Base-by-base conservation (phyloP, 2,888 invertebrate species). In the Tenodera sinensis region DNA sequence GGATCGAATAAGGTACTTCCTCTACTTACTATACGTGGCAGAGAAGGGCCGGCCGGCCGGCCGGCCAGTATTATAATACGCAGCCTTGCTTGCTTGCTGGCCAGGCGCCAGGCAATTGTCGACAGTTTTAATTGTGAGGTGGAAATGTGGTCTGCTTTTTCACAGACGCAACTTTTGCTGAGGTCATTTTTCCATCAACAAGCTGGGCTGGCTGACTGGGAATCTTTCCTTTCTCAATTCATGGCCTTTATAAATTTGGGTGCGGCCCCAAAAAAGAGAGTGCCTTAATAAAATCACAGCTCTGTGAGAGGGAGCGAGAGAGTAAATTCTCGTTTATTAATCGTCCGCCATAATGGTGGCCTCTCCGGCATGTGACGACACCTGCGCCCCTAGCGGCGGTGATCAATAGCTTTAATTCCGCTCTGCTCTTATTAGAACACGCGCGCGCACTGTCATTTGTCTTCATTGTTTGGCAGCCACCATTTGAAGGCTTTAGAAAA, bases 391-490 rank as follows among this genome's bases (percentile, higher is more conserved):
- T 89, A 88, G 89, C 89, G 89, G 85, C 88, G 89, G 90, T 90
- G 90, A 90, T 90, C 90, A 90, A 90, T 90, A 90, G 90, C 89
- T 88, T 90, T 90, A 90, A 90, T 90, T 90, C 88, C 89, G 89
- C 87, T 83, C 82, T 86, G 84, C 90, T 89, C 89, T 84, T 89
- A 86, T 89, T 88, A 85, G 83, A 85, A 83, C 71, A 83, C 82
- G 89, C 86, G 86, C 86, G 86, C 89, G 83, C 86, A 89, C 89
- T 86, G 86, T 89, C 89, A 89, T 89, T 89, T 89, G 89, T 89
- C 89, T 89, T 89, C 89, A 89, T 89, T 89, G 89, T 89, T 89
- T 89, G 89, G 87, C 86, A 86, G 89, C 89, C 83, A 71, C 89
- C 83, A 85, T 89, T 87, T 87, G 83, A 87, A 87, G 87, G 87